These are phyloP conservation scores for Adineta ricciae DNA, from an alignment of 2,888 invertebrate genomes.

Conservation along the genomic window DNA sequence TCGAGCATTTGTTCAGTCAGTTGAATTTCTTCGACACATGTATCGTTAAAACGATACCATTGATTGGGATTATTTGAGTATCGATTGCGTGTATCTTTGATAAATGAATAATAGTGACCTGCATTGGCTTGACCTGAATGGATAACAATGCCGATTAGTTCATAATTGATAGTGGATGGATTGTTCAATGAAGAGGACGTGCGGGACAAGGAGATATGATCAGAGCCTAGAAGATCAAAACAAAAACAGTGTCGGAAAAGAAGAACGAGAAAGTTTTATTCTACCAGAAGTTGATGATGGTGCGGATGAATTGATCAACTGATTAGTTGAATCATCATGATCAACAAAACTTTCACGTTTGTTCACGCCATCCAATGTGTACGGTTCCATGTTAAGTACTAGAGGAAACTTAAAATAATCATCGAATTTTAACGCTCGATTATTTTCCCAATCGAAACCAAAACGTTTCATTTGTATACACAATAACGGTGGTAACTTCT, in stretches of 20 bases:
- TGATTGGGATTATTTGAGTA: conserved; percentile 41
- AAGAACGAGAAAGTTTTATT: no score
- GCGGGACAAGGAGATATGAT: background rate
- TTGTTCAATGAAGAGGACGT: background rate
- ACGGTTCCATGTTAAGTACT: conserved; percentile 53
- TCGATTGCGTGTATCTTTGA: conserved; percentile 45
- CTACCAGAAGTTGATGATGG: background rate
- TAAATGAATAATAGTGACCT: conserved; percentile 55
- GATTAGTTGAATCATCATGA: background rate
- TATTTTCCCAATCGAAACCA: conserved; percentile 54
- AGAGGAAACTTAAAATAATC: conserved; percentile 55
- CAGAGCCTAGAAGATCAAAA: no score
- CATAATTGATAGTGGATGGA: conserved; percentile 43
- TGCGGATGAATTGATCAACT: background rate
- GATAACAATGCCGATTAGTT: conserved; percentile 54
- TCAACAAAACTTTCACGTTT: conserved; percentile 34
- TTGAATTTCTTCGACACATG: conserved; percentile 52
- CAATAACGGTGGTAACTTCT: conserved; percentile 52
- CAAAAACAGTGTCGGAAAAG: no score
- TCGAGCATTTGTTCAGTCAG: conserved; percentile 51
- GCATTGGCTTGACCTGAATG: conserved; percentile 55
- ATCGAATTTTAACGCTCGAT: conserved; percentile 54
- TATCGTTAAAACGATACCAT: conserved; percentile 55
- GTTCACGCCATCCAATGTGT: conserved; percentile 52
- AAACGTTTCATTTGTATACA: conserved; percentile 55